Percentiles rank a stretch among this genome's conserved stretches.
These are phyloP conservation scores for Staurois parvus DNA, from an alignment of 2,797 vertebrate genomes.

Conservation along the genomic window DNA sequence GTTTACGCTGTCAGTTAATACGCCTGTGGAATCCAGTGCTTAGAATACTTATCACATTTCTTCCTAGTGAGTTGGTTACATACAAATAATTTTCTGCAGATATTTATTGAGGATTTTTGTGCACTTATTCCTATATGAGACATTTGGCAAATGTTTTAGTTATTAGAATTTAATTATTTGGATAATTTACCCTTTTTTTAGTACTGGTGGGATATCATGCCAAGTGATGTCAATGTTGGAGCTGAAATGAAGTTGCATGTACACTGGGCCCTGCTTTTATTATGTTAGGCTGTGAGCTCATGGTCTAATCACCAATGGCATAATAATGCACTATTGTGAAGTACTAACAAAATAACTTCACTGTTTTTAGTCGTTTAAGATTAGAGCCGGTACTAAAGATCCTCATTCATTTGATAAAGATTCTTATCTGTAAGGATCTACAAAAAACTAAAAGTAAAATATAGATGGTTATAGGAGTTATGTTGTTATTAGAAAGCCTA, in stretches of 20 bases:
- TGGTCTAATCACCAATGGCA: background rate
- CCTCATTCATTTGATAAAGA: background rate
- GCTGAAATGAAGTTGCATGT: background rate
- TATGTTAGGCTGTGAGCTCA: background rate
- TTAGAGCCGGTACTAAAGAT: background rate
- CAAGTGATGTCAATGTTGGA: constrained; percentile 39
- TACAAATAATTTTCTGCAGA: constrained; percentile 36
- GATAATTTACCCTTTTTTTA: constrained; percentile 55
- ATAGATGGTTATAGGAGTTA: background rate
- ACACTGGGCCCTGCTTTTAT: background rate
- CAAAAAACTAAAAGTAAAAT: background rate
- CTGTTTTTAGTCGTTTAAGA: background rate
- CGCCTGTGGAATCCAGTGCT: background rate
- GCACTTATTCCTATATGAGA: constrained; percentile 68
- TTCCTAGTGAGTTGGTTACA: constrained; percentile 21
- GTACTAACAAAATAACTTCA: background rate
- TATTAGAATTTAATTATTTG: constrained; percentile 65
- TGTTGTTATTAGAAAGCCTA: constrained; percentile 5
- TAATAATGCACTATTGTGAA: background rate
- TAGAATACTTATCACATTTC: background rate
- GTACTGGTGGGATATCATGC: constrained; percentile 64
- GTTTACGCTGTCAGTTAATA: background rate
- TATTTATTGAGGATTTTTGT: constrained; percentile 67
- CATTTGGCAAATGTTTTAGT: constrained; percentile 63
- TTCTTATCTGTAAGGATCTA: background rate